Conservation (phyloP, 2,113 vertebrate genomes). For the Plecotus auritus region DNA sequence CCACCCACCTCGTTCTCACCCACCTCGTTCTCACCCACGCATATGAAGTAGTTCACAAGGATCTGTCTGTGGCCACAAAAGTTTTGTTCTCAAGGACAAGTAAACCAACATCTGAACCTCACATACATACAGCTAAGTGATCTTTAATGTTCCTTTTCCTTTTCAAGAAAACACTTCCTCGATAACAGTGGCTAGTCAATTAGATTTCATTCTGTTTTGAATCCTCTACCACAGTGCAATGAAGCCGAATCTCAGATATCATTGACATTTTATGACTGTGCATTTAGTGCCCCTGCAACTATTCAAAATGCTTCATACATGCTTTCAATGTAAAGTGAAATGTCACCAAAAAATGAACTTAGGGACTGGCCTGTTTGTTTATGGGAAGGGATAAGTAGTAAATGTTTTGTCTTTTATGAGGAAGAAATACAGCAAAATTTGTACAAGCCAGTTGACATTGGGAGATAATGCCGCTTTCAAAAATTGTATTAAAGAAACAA, state of each 20-base stretch:
- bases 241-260: background rate
- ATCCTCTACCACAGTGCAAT: background rate
- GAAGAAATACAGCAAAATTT: background rate
- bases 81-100: conserved; percentile 7
- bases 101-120: background rate
- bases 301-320: background rate
- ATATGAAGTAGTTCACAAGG: background rate
- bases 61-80: background rate
- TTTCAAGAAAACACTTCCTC: conserved; percentile 3
- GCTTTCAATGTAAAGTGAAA: background rate
- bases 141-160: background rate
- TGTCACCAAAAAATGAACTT: background rate
- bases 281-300: background rate
- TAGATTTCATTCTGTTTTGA: background rate
- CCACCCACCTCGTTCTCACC: too few relatives aligned
- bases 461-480: background rate
- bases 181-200: background rate
- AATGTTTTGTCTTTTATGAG: background rate
- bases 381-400: background rate
- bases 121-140: background rate
- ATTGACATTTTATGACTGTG: background rate
- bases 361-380: background rate
- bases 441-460: background rate
- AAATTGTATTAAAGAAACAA: background rate
- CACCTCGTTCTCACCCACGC: background rate